Evolutionary conservation across 1,140 invertebrate species (phyloP), one percentile per base, ranked within the genome.

Genomic region (Leptonema lineaticorne): DNA sequence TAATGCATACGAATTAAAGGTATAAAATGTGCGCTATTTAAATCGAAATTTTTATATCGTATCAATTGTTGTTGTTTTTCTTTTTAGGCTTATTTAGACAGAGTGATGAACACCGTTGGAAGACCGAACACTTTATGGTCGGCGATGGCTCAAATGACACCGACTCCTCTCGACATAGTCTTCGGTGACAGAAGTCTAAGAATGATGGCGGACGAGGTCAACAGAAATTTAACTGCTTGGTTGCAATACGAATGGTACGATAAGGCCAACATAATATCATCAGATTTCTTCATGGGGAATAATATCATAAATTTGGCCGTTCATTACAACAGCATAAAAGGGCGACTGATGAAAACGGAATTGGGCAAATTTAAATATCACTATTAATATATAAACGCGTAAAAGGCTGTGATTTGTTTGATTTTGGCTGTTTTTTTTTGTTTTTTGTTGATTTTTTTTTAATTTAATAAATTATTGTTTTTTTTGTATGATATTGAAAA

Each of bases 101-200:
- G 76, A 14, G 75, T 81, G 2, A 82, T 88, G 60, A 78, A 77
- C 70, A 76, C 71, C 29, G 75, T 68, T 69, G 78, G 77, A 20
- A 79, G 79, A 45, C 68, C 74, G 0, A 50, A 65, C 0, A 79
- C 80, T 53, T 75, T 90, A 24, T 90, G 89, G 86, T 89, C 91
- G 0, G 86, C 89, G 1, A 93, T 93, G 92, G 90, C 90, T 0
- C 90, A 93, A 78, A 82, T 92, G 26, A 93, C 92, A 0, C 90
- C 91, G 0, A 84, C 83, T 16, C 82, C 88, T 0, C 77, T 89
- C 30, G 90, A 91, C 65, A 81, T 92, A 37, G 78, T 92, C 7
- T 83, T 92, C 50, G 70, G 78, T 1, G 79, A 83, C 41, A 86
- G 86, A 6, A 90, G 89, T 7, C 76, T 93, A 16, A 78, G 91